Conservation (phyloP, 2,888 invertebrate species). For the Augochlorella aurata region DNA sequence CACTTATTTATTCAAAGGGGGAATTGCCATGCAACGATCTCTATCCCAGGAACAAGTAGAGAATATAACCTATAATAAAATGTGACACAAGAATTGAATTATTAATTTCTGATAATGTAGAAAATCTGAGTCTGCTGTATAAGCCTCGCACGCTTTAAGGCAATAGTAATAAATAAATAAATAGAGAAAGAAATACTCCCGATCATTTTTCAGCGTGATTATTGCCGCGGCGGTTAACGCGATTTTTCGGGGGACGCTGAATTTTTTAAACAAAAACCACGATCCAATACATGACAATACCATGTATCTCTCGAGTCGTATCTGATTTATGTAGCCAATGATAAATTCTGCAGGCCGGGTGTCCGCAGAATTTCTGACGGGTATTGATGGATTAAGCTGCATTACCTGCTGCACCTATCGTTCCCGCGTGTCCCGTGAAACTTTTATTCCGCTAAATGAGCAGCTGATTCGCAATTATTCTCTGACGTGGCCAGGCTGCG, state of each 20-base stretch:
- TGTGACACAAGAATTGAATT: no score
- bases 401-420: constrained; percentile 68
- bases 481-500: not conserved
- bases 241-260: not conserved
- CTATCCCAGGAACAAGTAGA: no score
- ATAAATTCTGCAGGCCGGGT: constrained; percentile 64
- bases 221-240: not conserved
- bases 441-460: constrained; percentile 68
- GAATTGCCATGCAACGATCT: no score
- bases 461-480: constrained; percentile 31
- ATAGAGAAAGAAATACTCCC: no score
- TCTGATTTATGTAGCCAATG: constrained; percentile 68
- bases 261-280: not conserved
- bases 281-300: not conserved
- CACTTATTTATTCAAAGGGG: no score
- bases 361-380: constrained; percentile 60
- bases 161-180: no score
- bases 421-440: constrained; percentile 66
- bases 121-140: no score
- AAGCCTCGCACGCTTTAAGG: no score
- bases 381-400: constrained; percentile 72
- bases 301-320: constrained; percentile 34
- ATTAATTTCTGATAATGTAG: no score
- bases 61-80: no score
- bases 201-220: not conserved